phyloP scores from a whole-genome alignment of 2,113 vertebrate genomes.

The Chaetodon auriga region DNA sequence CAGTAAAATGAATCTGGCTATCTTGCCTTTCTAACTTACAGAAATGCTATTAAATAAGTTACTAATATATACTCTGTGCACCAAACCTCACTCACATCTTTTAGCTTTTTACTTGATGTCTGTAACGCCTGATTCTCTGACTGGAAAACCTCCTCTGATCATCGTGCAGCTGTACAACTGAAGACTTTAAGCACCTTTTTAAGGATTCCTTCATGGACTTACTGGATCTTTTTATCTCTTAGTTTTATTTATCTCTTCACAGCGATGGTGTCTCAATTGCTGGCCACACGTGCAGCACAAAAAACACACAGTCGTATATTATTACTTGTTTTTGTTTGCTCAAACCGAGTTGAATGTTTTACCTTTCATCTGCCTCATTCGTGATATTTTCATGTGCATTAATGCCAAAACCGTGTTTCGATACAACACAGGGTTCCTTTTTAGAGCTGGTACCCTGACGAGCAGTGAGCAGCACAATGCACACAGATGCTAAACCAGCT shows the following conservation, averaged over 20 bases:
- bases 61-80: not conserved
- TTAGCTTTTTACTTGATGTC: constrained; percentile 23
- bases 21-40: constrained; percentile 13
- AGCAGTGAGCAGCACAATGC: constrained; percentile 29
- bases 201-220: constrained; percentile 65
- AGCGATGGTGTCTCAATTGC: constrained; percentile 39
- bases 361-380: constrained; percentile 65
- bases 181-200: constrained; percentile 74
- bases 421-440: constrained; percentile 26
- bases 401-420: constrained; percentile 32
- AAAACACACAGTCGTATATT: constrained; percentile 8
- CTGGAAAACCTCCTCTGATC: constrained; percentile 71
- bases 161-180: constrained; percentile 72
- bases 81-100: not conserved
- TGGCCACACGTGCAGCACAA: constrained; percentile 54
- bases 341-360: constrained; percentile 69
- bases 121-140: constrained; percentile 52
- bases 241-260: constrained; percentile 57
- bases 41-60: not conserved
- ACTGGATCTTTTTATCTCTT: constrained; percentile 58
- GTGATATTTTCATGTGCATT: constrained; percentile 34
- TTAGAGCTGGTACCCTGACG: constrained; percentile 1
- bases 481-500: constrained; percentile 46
- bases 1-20: not conserved
- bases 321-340: constrained; percentile 31